Conservation (phyloP, 2,888 invertebrate genomes). For the Selenia dentaria region DNA sequence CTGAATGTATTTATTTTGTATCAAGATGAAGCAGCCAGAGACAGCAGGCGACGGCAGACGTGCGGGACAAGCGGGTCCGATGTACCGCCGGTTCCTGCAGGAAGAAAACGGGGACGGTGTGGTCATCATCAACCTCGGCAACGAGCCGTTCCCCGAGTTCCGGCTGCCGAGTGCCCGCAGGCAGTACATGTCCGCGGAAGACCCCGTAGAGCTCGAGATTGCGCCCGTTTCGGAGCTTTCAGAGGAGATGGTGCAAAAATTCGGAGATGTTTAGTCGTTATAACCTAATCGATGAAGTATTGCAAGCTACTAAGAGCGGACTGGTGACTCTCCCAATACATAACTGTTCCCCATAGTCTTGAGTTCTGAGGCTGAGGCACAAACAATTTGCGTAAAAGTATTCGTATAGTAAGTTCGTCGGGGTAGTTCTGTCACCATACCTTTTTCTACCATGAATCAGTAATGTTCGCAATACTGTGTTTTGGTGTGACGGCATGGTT, state of each 20-base stretch:
- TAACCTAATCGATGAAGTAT: too few species aligned
- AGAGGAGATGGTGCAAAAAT: not conserved
- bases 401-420: too few species aligned
- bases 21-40: not conserved
- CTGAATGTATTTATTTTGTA: too few species aligned
- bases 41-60: not conserved
- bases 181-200: conserved; percentile 53
- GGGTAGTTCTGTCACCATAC: too few species aligned
- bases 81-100: conserved; percentile 42
- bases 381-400: too few species aligned
- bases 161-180: conserved; percentile 52
- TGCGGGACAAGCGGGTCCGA: conserved; percentile 10
- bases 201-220: conserved; percentile 25
- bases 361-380: too few species aligned
- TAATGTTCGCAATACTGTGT: too few species aligned
- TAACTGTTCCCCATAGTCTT: too few species aligned
- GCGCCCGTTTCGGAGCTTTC: not conserved
- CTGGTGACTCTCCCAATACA: too few species aligned
- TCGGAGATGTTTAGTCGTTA: not conserved
- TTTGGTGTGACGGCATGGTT: too few species aligned
- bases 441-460: too few species aligned
- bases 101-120: conserved; percentile 49
- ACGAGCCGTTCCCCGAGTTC: conserved; percentile 54
- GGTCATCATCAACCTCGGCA: conserved; percentile 50
- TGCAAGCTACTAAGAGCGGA: too few species aligned